Evolutionary conservation across 2,113 vertebrate genomes (phyloP), one percentile per base, ranked within the genome.

Genomic region (Indri indri): DNA sequence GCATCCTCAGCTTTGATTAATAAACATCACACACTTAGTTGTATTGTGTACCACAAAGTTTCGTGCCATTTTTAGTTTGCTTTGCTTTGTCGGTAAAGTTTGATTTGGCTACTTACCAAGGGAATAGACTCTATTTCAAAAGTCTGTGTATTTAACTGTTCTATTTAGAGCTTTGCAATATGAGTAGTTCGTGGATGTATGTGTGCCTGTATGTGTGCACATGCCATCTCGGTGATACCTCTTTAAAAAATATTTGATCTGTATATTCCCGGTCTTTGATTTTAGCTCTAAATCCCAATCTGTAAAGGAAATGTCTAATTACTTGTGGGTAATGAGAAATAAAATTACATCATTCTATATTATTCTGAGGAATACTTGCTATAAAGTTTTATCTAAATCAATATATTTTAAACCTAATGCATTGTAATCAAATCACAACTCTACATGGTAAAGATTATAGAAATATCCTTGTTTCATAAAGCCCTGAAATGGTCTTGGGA

Each of bases 401-500:
- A 90, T 86, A 61, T 77, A 93, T 88, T 70, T 40, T 25, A 77
- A 87, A 80, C 9, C 40, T 30, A 90, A 91, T 84, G 7, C 59
- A 90, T 52, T 92, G 12, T 81, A 82, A 91, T 77, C 57, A 91
- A 61, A 97, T 37, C 2, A 95, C 34, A 76, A 50, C 47, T 85
- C 47, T 74, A 91, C 68, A 34, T 68, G n/a, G 70, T 77, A 70
- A 91, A 91, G 79, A 96, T 85, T 89, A 70, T 34, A 95, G 82
- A 94, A 96, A 93, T 87, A 77, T 1, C 34, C 63, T 88, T 96
- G 89, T 89, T 96, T 95, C 86, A 71, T 93, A 91, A 96, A 95
- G 12, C 37, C 16, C 82, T 91, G 45, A 91, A 97, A 88, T 87
- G 59, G 88, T 93, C 68, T 91, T 97, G 59, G 65, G 63, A 93